Evolutionary conservation across 2,113 vertebrate species (phyloP), one percentile per base, ranked within the genome.

Genomic region (Corydoras maculifer): DNA sequence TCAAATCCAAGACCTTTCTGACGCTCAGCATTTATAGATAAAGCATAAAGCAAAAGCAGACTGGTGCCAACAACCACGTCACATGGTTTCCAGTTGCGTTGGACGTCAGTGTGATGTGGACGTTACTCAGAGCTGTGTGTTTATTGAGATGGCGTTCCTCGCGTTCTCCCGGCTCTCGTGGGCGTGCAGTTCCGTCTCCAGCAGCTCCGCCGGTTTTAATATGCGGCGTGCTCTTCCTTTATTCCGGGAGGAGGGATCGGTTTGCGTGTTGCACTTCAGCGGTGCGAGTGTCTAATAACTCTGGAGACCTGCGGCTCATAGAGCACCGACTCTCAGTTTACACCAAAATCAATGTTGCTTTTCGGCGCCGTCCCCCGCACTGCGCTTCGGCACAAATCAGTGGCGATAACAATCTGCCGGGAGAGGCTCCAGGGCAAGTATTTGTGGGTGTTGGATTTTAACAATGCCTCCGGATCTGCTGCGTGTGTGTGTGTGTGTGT

Each of bases 221-320:
- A 51, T 54, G n/a, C 57, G 35, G 10, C n/a, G 14, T 10, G 32
- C 9, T 69, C 49, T 53, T 59, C 5, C 15, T 4, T 25, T 58
- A 31, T 59, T 58, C 12, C 51, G 13, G 29, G 29, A 18, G 18
- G 62, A 68, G 72, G 31, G 12, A 49, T 48, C 65, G 49, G 59
- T 55, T 50, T 64, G 7, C 43, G 62, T 59, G 18, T 35, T 6
- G 57, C 9, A 50, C 15, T 51, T 62, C 54, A 59, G 43, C 48
- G n/a, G 54, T 68, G 61, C 14, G 59, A 25, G 61, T 50, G 66
- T 43, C 69, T 74, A 69, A 71, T 75, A 61, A 60, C 49, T 12
- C 29, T 43, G 61, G 62, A 69, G 59, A 67, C 58, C 59, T 69
- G 53, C 49, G 4, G 58, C 30, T 65, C 50, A 25, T 25, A 25